Conservation (phyloP, 2,797 vertebrate species). For the Ibycter americanus region DNA sequence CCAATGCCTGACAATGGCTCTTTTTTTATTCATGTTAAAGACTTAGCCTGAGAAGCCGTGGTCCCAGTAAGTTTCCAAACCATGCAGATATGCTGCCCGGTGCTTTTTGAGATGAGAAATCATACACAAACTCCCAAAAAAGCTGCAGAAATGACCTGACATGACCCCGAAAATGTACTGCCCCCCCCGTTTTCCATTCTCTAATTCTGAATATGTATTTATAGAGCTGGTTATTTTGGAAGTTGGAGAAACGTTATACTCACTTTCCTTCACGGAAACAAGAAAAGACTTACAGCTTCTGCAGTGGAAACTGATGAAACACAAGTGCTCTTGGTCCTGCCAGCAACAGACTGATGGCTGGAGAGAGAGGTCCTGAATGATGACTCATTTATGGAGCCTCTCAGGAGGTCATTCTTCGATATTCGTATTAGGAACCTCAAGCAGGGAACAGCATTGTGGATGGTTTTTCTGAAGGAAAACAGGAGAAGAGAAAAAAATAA, state of each 20-base stretch:
- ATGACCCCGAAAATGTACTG: neutral
- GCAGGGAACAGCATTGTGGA: slow-evolving; percentile 71
- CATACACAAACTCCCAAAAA: neutral
- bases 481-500: neutral
- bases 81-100: neutral
- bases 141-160: neutral
- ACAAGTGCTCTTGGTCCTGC: slow-evolving; percentile 54
- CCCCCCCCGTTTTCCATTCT: neutral
- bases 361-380: slow-evolving; percentile 69
- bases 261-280: neutral
- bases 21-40: neutral
- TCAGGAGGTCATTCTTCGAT: slow-evolving; percentile 62
- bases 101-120: neutral
- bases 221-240: neutral
- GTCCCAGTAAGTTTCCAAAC: neutral
- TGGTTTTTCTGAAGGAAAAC: slow-evolving; percentile 63
- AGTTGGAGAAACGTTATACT: neutral
- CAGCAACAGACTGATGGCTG: slow-evolving; percentile 57
- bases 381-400: slow-evolving; percentile 66
- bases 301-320: slow-evolving; percentile 65
- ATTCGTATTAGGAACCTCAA: slow-evolving; percentile 68
- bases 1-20: neutral
- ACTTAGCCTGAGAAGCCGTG: neutral
- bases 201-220: neutral
- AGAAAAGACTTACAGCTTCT: slow-evolving; percentile 67